phyloP scores from a whole-genome alignment of 2,888 invertebrate species.

The Euzophera pinguis region DNA sequence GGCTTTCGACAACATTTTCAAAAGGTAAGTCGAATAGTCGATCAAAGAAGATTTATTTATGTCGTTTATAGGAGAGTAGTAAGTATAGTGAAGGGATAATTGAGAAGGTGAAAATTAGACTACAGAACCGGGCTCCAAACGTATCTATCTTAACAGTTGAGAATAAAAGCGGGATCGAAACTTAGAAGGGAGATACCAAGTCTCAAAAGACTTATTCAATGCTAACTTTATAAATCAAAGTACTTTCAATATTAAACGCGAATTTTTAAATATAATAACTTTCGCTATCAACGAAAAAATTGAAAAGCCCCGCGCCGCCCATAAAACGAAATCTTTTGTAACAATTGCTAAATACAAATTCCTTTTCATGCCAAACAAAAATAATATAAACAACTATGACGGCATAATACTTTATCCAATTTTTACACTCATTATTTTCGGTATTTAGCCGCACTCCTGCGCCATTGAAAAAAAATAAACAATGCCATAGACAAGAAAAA shows the following conservation, averaged over 20 bases:
- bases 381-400: slow-evolving; percentile 31
- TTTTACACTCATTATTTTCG: slow-evolving; percentile 53
- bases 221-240: too few species aligned
- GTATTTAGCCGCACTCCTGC: slow-evolving; percentile 43
- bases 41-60: too few species aligned
- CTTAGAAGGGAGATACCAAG: too few species aligned
- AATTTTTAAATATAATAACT: neutral
- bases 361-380: slow-evolving; percentile 14
- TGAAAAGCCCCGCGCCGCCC: slow-evolving; percentile 1
- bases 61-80: too few species aligned
- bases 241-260: neutral
- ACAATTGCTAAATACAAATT: slow-evolving; percentile 3
- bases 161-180: too few species aligned
- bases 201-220: too few species aligned
- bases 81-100: too few species aligned
- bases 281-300: neutral
- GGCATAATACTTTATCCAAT: slow-evolving; percentile 47
- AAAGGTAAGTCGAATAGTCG: too few species aligned
- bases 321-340: slow-evolving; percentile 6
- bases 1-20: too few species aligned
- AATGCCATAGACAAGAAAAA: slow-evolving; percentile 31
- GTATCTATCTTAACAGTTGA: too few species aligned
- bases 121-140: too few species aligned
- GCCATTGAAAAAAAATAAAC: slow-evolving; percentile 40
- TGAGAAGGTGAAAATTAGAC: too few species aligned